These are phyloP conservation scores for Sitta carolinensis DNA, from an alignment of 2,797 vertebrate genomes.

Conservation along the genomic window DNA sequence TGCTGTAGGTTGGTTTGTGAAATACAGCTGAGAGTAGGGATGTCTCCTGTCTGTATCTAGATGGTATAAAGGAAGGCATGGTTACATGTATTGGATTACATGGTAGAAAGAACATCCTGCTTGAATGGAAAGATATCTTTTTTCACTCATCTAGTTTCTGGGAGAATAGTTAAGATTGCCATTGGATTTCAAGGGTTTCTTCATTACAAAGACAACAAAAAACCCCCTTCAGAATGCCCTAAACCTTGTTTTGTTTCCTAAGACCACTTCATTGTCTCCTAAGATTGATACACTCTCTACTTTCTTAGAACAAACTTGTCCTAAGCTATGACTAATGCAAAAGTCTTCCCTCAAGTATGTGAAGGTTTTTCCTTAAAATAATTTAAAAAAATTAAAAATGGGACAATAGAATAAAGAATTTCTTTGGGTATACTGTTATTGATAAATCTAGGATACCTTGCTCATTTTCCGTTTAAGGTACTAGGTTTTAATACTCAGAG, in stretches of 20 bases:
- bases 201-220: not conserved
- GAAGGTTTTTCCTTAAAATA: not conserved
- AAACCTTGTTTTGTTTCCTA: not conserved
- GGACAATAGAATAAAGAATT: not conserved
- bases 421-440: not conserved
- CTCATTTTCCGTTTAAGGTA: not conserved
- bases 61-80: slow-evolving; percentile 3
- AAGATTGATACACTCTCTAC: not conserved
- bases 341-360: not conserved
- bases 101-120: slow-evolving; percentile 37
- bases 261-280: not conserved
- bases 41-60: not conserved
- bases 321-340: not conserved
- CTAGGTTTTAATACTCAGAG: not conserved
- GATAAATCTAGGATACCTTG: not conserved
- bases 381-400: not conserved
- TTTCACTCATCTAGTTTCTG: slow-evolving; percentile 48
- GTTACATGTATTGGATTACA: slow-evolving; percentile 15
- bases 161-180: slow-evolving; percentile 31
- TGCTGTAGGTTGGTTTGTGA: not conserved
- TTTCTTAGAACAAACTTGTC: not conserved
- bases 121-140: slow-evolving; percentile 54
- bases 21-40: not conserved
- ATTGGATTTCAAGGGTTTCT: slow-evolving; percentile 19
- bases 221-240: fast-evolving